phyloP scores from a whole-genome alignment of 2,113 vertebrate genomes.

The Aptenodytes patagonicus region DNA sequence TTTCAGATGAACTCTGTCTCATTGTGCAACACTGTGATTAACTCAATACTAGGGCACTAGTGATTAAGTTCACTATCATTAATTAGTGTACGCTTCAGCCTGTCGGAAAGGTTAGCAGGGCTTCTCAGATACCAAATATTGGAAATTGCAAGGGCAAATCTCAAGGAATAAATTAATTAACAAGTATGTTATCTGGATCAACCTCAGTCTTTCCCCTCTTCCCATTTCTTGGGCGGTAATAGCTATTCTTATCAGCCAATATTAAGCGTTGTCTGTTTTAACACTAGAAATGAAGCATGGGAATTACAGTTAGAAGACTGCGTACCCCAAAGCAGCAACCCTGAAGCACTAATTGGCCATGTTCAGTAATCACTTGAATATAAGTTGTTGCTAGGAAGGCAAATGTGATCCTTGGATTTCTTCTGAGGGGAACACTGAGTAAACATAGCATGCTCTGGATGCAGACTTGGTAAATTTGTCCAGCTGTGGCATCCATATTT shows the following conservation, averaged over 20 bases:
- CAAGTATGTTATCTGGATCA: not conserved
- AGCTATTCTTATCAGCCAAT: not conserved
- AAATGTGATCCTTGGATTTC: not conserved
- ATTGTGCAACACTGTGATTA: not conserved
- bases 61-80: not conserved
- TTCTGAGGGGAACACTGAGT: not conserved
- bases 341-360: not conserved
- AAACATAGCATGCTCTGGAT: not conserved
- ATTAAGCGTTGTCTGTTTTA: not conserved
- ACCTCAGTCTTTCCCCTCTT: not conserved
- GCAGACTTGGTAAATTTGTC: not conserved
- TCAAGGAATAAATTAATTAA: not conserved
- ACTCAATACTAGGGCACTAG: not conserved
- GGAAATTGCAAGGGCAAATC: not conserved
- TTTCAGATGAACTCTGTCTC: not conserved
- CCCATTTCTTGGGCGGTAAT: not conserved
- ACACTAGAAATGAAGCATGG: not conserved
- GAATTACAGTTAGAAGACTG: not conserved
- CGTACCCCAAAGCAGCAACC: not conserved
- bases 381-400: not conserved
- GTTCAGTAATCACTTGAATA: not conserved
- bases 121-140: not conserved
- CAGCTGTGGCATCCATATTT: conserved; percentile 39
- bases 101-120: not conserved
- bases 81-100: not conserved